phyloP scores from a whole-genome alignment of 2,888 invertebrate genomes.

The Tetragonisca angustula region DNA sequence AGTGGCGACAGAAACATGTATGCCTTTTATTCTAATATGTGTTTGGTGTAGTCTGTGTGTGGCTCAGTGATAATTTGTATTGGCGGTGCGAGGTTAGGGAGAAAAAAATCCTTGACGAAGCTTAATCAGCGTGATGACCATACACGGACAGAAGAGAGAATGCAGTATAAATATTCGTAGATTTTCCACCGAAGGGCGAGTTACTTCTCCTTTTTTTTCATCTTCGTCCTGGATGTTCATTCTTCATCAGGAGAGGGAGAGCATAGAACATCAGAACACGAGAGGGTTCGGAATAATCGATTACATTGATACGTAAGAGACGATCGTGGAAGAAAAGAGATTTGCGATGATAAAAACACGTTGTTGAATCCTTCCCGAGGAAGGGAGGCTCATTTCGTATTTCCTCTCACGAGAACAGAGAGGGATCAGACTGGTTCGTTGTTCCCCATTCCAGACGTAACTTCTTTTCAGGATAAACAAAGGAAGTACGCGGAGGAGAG shows the following conservation, averaged over 20 bases:
- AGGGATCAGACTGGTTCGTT: conserved; percentile 68
- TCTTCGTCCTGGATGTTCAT: conserved; percentile 18
- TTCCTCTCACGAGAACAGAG: conserved; percentile 50
- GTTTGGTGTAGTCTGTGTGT: conserved; percentile 42
- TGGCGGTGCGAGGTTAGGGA: conserved; percentile 56
- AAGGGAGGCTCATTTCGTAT: conserved; percentile 45
- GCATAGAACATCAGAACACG: conserved; percentile 47
- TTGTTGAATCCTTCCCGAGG: conserved; percentile 41
- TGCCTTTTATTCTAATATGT: conserved; percentile 1
- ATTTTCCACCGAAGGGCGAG: conserved; percentile 12
- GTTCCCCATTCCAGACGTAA: conserved; percentile 64
- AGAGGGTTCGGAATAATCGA: conserved; percentile 40
- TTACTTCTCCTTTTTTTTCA: background rate
- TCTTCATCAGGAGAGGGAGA: conserved; percentile 26
- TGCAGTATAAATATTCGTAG: conserved; percentile 28
- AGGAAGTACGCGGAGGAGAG: conserved; percentile 60
- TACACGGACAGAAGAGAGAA: conserved; percentile 51
- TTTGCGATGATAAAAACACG: conserved; percentile 55
- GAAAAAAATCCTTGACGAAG: conserved; percentile 41
- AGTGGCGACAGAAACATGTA: background rate
- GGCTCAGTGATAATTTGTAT: conserved; percentile 63
- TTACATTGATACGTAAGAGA: conserved; percentile 48
- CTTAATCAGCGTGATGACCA: conserved; percentile 23
- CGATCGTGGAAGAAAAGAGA: conserved; percentile 66
- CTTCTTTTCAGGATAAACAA: conserved; percentile 46